Conservation (phyloP, 2,888 invertebrate species). For the Cephus spinipes region DNA sequence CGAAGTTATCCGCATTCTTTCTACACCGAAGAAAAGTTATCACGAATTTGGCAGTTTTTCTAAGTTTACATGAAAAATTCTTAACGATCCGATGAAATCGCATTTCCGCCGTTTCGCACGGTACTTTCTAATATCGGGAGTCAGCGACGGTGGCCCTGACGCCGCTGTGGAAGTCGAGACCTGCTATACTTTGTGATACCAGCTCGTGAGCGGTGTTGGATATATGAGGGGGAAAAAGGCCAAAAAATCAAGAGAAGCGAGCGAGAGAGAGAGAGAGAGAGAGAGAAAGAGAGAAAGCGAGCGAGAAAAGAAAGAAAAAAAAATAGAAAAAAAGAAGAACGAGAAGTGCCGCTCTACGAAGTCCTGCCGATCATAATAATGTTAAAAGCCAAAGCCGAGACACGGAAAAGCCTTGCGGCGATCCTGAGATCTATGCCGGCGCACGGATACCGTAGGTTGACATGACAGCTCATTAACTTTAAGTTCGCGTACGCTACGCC, state of each 20-base stretch:
- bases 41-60: not conserved
- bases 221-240: not conserved
- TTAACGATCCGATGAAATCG: conserved; percentile 5
- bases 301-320: not conserved
- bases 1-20: not conserved
- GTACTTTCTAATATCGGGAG: conserved; percentile 8
- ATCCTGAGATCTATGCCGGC: conserved; percentile 19
- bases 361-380: conserved; percentile 10
- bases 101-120: conserved; percentile 1
- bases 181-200: not conserved
- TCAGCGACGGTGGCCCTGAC: conserved; percentile 2
- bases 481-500: conserved; percentile 11
- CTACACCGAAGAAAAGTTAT: not conserved
- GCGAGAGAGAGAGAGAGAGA: not conserved
- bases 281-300: not conserved
- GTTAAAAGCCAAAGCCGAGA: conserved; percentile 10
- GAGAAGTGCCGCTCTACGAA: not conserved
- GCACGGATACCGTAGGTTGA: conserved; percentile 14
- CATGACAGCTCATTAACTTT: conserved; percentile 25
- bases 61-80: not conserved
- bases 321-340: not conserved
- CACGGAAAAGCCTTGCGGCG: conserved; percentile 16
- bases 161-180: conserved; percentile 2
- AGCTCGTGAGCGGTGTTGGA: not conserved
- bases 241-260: not conserved